Base-by-base conservation (phyloP, 2,888 invertebrate species). In the Mesodorylaimus sp. region DNA sequence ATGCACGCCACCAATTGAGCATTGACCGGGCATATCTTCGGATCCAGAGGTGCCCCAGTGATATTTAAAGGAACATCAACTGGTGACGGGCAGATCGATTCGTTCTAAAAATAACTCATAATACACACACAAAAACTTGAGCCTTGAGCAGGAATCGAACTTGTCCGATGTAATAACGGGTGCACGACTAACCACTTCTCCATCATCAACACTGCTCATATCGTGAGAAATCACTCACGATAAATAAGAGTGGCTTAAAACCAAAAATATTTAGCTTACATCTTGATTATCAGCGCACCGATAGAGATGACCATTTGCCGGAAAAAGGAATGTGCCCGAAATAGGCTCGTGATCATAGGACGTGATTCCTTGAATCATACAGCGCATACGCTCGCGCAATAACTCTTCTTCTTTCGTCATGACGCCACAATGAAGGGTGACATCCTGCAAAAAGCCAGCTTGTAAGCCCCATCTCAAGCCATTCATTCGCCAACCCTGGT, bases 281-380 rank as follows among this genome's bases (percentile, higher is more conserved):
- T n/a, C n/a, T n/a, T 16, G 79, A 57, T 76, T 77, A 65, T 84
- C 83, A 50, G 77, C 70, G 63, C 87, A 88, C 50, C 84, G 81
- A 68, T 83, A 91, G 54, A 93, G 73, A 53, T 82, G 81, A 50
- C 85, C 83, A 0, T 83, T 80, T 52, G 87, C 84, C 16, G 89
- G 85, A 69, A 91, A 91, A 52, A 91, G 79, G 58, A 93, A 79
- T 61, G 82, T 79, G 26, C 87, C 87, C 25, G 80, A 79, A 5
- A 74, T 75, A 29, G 77, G 75, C 60, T 88, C 83, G 47, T 88
- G 74, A 67, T 89, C 87, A 63, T 89, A 93, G 0, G 85, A 83
- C 0, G 87, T 87, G 50, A 93, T 89, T 24, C 93, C 88, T 80
- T 84, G 86, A 0, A 83, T 83, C 0, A 87, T 81, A 39, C 88